Evolutionary conservation across 92 coral and sea anemone species (phyloP), one percentile per base, ranked within the genome.

Genomic region (Montipora capitata): DNA sequence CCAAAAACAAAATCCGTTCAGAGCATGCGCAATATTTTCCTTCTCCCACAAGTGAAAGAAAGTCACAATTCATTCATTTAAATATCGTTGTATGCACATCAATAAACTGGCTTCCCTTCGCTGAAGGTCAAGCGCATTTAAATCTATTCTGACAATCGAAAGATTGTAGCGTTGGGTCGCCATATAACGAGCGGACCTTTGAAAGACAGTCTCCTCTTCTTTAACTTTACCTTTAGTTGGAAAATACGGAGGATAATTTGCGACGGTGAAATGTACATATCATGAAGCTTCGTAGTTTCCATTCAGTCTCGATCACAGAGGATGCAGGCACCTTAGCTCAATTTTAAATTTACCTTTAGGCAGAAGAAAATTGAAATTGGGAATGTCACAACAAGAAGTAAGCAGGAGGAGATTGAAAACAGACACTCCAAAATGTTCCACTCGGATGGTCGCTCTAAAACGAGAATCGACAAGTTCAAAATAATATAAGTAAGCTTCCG

Each of bases 51-150:
- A 83, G 61, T 58, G 72, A 14, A 7, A 71, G 80, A 38, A 9
- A 10, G 15, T 38, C 12, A 12, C 39, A 20, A 35, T n/a, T 40
- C 3, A 10, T 16, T 3, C 39, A 10, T 87, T 88, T 94, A 94
- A 87, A 75, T 62, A 84, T 17, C 5, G 0, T n/a, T 5, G 6
- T 2, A 4, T 2, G 3, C 2, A 10, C 4, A 3, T 0, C 0
- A 0, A 0, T 0, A 0, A 0, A 0, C 0, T 42, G 97, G 97
- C 97, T 94, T 94, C 94, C 96, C 97, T 94, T 94, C 97, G 97
- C 94, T 94, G 97, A 94, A 94, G 97, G 97, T 79, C 45, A 94
- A 94, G 97, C 95, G 97, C 97, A 94, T 94, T 94, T 94, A 94
- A 94, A 92, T 94, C 95, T 94, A 89, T 92, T 85, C 94, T 83